Evolutionary conservation across 1,140 invertebrate species (phyloP).

Genomic region (Bacillus rossius): DNA sequence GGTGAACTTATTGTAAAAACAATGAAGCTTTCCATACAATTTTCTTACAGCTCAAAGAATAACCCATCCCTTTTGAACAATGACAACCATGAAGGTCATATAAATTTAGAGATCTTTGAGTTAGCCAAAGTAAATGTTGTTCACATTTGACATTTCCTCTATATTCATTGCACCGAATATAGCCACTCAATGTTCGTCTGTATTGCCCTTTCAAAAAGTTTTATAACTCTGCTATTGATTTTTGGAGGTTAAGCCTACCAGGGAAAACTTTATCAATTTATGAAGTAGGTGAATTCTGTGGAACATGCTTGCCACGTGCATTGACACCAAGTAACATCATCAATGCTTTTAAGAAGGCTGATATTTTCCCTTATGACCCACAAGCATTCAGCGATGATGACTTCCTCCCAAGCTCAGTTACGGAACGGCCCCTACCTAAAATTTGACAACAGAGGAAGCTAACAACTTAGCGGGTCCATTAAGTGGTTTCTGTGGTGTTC

Average conservation of each 20-base stretch:
- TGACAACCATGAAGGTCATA: slow-evolving; percentile 40
- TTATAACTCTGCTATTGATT: slow-evolving; percentile 26
- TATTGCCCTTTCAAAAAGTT: slow-evolving; percentile 37
- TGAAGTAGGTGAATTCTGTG: slow-evolving; percentile 33
- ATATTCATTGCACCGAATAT: slow-evolving; percentile 35
- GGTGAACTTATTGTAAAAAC: no score
- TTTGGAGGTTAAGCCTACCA: slow-evolving; percentile 33
- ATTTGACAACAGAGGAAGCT: no score
- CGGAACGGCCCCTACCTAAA: slow-evolving; percentile 28
- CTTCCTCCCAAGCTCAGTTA: slow-evolving; percentile 33
- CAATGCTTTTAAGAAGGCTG: slow-evolving; percentile 28
- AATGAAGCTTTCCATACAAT: no score
- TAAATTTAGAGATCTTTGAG: slow-evolving; percentile 28
- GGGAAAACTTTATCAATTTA: slow-evolving; percentile 35
- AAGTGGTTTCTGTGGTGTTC: no score
- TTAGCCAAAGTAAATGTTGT: slow-evolving; percentile 31
- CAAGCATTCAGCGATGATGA: slow-evolving; percentile 35
- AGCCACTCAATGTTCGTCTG: slow-evolving; percentile 36
- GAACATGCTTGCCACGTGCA: slow-evolving; percentile 31
- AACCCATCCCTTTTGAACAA: slow-evolving; percentile 20
- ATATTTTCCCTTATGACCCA: slow-evolving; percentile 34
- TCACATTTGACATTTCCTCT: slow-evolving; percentile 34
- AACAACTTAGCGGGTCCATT: no score
- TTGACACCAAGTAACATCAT: slow-evolving; percentile 32
- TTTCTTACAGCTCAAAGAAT: no score